These are phyloP conservation scores for Ptilorrhoa leucosticta DNA, from an alignment of 2,113 vertebrate species.

Conservation along the genomic window DNA sequence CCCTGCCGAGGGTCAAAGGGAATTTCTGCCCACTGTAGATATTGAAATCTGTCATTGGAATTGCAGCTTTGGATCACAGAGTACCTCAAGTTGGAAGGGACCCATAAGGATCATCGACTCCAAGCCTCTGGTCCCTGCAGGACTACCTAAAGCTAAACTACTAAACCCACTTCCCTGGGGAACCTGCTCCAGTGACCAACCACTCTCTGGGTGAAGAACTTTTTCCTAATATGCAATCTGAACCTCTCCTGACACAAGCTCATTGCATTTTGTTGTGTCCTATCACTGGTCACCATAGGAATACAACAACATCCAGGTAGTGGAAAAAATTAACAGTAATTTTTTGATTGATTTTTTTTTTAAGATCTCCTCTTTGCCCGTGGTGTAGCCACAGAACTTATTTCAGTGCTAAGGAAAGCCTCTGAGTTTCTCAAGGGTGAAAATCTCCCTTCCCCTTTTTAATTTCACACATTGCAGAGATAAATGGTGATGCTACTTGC, in stretches of 20 bases:
- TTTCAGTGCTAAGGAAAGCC: neutral
- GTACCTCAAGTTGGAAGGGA: neutral
- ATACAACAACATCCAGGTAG: fast-evolving
- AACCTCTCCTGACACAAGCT: neutral
- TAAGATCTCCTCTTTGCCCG: neutral
- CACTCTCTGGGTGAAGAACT: neutral
- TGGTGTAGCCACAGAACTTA: neutral
- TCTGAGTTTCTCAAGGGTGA: neutral
- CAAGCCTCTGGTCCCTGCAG: neutral
- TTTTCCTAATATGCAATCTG: fast-evolving
- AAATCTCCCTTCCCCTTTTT: neutral
- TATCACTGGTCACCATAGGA: neutral
- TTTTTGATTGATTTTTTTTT: fast-evolving
- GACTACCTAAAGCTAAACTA: neutral
- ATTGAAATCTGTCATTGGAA: neutral
- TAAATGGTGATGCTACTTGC: neutral
- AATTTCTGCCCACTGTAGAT: neutral
- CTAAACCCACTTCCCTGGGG: neutral
- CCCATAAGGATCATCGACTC: too few relatives aligned
- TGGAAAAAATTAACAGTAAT: neutral
- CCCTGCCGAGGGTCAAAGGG: neutral
- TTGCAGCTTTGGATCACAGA: neutral
- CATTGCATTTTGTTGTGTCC: neutral
- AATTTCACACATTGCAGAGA: neutral
- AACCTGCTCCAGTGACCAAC: neutral